Evolutionary conservation across 1,140 invertebrate genomes (phyloP).

Genomic region (Drosophila nigrodunni): DNA sequence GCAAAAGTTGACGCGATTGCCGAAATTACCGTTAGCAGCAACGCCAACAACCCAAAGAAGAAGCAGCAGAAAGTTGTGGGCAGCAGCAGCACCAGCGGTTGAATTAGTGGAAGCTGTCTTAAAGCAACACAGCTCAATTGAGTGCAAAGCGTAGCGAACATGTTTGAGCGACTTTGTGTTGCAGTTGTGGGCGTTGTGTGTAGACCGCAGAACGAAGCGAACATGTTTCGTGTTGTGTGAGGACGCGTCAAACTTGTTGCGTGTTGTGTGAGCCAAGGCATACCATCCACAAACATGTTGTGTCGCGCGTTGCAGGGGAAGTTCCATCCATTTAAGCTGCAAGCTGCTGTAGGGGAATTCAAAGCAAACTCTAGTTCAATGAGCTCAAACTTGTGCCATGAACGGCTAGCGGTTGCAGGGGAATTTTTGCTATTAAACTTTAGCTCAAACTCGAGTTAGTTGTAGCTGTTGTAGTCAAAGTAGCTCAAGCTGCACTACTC

Average conservation of each 20-base stretch:
- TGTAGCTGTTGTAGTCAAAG: slow-evolving; percentile 11
- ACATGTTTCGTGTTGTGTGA: background rate
- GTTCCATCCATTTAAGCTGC: too few species aligned
- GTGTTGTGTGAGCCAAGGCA: background rate
- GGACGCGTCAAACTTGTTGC: background rate
- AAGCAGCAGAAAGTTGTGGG: background rate
- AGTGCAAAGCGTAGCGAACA: background rate
- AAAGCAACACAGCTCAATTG: background rate
- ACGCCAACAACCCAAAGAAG: slow-evolving; percentile 8
- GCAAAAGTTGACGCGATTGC: slow-evolving; percentile 69
- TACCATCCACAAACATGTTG: slow-evolving; percentile 17
- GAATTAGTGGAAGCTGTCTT: background rate
- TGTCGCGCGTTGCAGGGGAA: too few species aligned
- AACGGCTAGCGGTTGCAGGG: too few species aligned
- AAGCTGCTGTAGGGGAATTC: slow-evolving; percentile 27
- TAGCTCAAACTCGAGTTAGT: background rate
- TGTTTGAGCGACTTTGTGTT: slow-evolving; percentile 27
- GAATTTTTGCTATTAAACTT: background rate
- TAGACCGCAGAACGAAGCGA: background rate
- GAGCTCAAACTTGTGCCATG: background rate
- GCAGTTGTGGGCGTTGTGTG: slow-evolving; percentile 50
- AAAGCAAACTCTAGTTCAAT: slow-evolving; percentile 1
- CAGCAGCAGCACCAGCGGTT: background rate
- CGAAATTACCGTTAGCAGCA: slow-evolving; percentile 52
- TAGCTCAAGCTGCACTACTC: slow-evolving; percentile 25